These are phyloP conservation scores for Vimba vimba DNA, from an alignment of 2,113 vertebrate genomes.

Conservation along the genomic window DNA sequence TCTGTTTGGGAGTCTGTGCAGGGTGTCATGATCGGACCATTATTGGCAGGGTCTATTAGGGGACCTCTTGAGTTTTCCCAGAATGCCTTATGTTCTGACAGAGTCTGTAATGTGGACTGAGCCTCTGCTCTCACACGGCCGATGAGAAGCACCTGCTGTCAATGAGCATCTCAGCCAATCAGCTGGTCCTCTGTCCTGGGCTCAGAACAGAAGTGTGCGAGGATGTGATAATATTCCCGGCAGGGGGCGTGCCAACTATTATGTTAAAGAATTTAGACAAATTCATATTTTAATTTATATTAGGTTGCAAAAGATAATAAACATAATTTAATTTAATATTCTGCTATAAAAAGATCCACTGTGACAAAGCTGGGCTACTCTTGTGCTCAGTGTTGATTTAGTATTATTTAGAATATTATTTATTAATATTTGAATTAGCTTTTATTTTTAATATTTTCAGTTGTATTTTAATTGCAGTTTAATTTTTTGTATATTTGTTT, in stretches of 20 bases:
- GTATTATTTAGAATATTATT: background rate
- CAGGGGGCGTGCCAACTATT: background rate
- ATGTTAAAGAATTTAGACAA: background rate
- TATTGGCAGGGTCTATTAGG: constrained; percentile 1
- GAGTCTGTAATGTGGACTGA: background rate
- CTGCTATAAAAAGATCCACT: background rate
- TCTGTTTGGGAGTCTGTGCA: constrained; percentile 4
- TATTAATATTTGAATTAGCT: background rate
- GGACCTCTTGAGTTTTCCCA: constrained; percentile 20
- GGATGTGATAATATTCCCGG: background rate
- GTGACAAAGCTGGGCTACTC: background rate
- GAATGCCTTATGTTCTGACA: background rate
- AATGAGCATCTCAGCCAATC: constrained; percentile 7
- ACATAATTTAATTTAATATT: background rate
- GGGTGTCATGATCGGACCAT: constrained; percentile 14
- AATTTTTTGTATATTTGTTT: background rate
- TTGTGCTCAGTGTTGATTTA: background rate
- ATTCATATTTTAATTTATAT: background rate
- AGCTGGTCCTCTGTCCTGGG: constrained; percentile 3
- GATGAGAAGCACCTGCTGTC: constrained; percentile 17
- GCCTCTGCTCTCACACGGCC: background rate
- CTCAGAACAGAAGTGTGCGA: constrained; percentile 7
- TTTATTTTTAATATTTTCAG: background rate
- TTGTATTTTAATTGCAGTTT: background rate
- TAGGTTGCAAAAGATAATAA: background rate